A percentile compares a stretch with the other conserved stretches of the same genome.
phyloP scores from a whole-genome alignment of 2,888 invertebrate species.

The Spialia ferax region DNA sequence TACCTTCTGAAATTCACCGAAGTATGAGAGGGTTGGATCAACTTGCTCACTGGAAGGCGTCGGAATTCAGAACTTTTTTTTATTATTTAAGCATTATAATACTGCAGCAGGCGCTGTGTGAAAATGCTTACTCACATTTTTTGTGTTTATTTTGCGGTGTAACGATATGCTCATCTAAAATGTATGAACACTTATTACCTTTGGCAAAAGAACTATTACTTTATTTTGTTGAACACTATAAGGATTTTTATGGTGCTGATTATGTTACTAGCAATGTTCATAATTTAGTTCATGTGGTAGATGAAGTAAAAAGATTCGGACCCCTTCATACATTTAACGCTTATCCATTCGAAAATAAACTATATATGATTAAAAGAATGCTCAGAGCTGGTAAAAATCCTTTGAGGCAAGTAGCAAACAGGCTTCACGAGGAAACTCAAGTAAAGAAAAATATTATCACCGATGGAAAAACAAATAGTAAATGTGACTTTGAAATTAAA shows the following conservation, averaged over 20 bases:
- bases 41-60: slow-evolving; percentile 44
- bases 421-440: neutral
- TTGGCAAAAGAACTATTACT: slow-evolving; percentile 32
- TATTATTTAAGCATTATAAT: slow-evolving; percentile 42
- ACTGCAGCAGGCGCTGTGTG: slow-evolving; percentile 19
- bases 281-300: slow-evolving; percentile 39
- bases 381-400: slow-evolving; percentile 43
- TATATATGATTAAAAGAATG: slow-evolving; percentile 40
- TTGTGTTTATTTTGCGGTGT: slow-evolving; percentile 3
- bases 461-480: neutral
- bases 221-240: slow-evolving; percentile 36
- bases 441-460: neutral
- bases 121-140: slow-evolving; percentile 32
- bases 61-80: slow-evolving; percentile 45
- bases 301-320: slow-evolving; percentile 44
- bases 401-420: slow-evolving; percentile 5
- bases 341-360: slow-evolving; percentile 44
- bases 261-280: slow-evolving; percentile 47
- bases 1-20: slow-evolving; percentile 42
- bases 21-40: slow-evolving; percentile 6
- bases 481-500: too few species aligned
- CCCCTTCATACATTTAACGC: slow-evolving; percentile 41
- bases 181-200: neutral
- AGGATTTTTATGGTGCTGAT: slow-evolving; percentile 40
- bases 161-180: neutral